Conservation (phyloP, 2,113 vertebrate genomes). For the Neodontobutis hainanensis region DNA sequence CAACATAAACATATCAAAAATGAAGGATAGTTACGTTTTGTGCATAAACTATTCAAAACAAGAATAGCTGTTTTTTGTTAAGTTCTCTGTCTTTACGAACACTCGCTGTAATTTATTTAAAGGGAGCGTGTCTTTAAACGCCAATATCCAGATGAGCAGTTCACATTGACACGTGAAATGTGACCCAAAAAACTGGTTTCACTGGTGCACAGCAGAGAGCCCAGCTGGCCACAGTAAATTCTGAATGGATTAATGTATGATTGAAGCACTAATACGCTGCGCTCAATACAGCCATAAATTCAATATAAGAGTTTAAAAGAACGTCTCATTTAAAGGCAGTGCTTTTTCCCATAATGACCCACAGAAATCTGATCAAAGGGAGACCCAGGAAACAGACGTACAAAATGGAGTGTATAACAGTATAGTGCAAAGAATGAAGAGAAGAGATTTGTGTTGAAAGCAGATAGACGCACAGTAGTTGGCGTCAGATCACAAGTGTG, state of each 20-base stretch:
- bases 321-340: background rate
- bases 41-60: too few species aligned
- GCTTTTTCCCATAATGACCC: background rate
- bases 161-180: background rate
- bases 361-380: conserved; percentile 1
- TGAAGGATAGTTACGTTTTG: too few species aligned
- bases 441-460: background rate
- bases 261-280: background rate
- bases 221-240: conserved; percentile 4
- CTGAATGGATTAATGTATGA: conserved; percentile 6
- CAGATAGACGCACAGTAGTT: conserved; percentile 30
- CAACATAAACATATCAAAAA: too few species aligned
- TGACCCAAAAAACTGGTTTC: background rate
- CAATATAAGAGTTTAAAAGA: background rate
- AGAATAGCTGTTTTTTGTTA: too few species aligned
- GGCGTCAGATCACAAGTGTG: conserved; percentile 16
- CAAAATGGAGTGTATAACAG: background rate
- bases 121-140: background rate
- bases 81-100: too few species aligned
- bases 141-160: background rate
- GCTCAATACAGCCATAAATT: conserved; percentile 1
- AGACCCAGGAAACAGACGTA: background rate
- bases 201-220: background rate
- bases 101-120: background rate
- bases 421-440: conserved; percentile 3